Base-by-base conservation (phyloP, 1,140 invertebrate species). In the Aphelenchoides avenae region DNA sequence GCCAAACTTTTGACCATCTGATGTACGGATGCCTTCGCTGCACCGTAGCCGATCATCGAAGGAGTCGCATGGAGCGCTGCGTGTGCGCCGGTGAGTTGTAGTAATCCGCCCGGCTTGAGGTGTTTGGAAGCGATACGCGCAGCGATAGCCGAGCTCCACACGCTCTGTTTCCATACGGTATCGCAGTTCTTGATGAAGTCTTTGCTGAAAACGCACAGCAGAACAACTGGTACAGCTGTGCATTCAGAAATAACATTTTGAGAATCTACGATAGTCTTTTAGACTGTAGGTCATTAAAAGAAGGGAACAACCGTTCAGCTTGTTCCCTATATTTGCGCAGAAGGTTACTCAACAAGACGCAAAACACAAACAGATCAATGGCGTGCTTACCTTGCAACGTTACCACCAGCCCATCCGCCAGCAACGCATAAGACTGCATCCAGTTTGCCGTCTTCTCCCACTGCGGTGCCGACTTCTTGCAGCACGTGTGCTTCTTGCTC, bases 381-480 rank as follows among this genome's bases (percentile, higher is more conserved):
- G n/a, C n/a, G n/a, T n/a, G n/a, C n/a, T n/a, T n/a, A n/a, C n/a
- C n/a, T n/a, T n/a, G n/a, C n/a, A n/a, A n/a, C n/a, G n/a, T n/a
- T n/a, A n/a, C n/a, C n/a, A n/a, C n/a, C 94, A 42, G 92, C 91
- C 94, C 94, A 98, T 36, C 94, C 94, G 51, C 93, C 94, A 57
- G 93, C 93, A 18, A 98, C 92, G 81, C 92, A 96, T 66, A 98
- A 87, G 41, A 99, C 84, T 30, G 89, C 93, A 83, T 97, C 92
- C 22, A 97, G 72, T 81, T 94, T 91, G 34, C 73, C 53, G 2
- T 42, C 50, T 5, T 65, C 46, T 78, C 37, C 78, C 73, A 1
- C 87, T 71, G 31, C 88, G 85, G 39, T 80, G 72, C 20, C 79
- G 65, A 78, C 87, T 86, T 81, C 84, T 53, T 36, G 43, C 36